Percentiles rank a stretch among this genome's conserved stretches.
These are phyloP conservation scores for Syngnathoides biaculeatus DNA, from an alignment of 2,113 vertebrate species.

Conservation along the genomic window DNA sequence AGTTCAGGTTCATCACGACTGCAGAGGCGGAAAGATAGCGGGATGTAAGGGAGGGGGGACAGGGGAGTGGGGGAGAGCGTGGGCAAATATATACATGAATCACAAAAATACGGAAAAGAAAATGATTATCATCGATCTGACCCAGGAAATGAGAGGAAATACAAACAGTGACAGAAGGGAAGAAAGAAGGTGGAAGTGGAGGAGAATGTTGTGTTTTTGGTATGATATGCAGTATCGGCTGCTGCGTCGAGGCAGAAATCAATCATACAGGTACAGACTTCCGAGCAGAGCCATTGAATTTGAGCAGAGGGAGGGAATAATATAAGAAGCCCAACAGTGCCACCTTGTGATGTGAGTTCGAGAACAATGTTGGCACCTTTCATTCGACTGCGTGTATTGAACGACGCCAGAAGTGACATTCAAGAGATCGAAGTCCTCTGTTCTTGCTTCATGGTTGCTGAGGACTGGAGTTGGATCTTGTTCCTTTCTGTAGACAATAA, in stretches of 20 bases:
- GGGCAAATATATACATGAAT: neutral
- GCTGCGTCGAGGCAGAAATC: too few relatives aligned
- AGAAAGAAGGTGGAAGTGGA: neutral
- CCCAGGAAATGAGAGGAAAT: neutral
- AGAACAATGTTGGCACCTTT: neutral
- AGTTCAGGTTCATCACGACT: slow-evolving; percentile 41
- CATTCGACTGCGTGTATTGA: neutral
- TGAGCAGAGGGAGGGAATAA: neutral
- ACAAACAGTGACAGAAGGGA: slow-evolving; percentile 29
- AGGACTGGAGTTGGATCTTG: slow-evolving; percentile 27
- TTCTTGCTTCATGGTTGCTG: slow-evolving; percentile 32
- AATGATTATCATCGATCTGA: neutral
- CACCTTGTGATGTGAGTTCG: slow-evolving; percentile 47
- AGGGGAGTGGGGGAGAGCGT: neutral
- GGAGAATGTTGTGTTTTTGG: neutral
- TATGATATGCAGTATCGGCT: too few relatives aligned
- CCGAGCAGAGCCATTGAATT: slow-evolving; percentile 14
- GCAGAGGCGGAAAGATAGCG: slow-evolving; percentile 12
- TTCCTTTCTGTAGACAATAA: slow-evolving; percentile 37
- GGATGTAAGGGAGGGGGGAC: neutral
- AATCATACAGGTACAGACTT: too few relatives aligned
- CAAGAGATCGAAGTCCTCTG: slow-evolving; percentile 67
- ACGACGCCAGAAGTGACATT: slow-evolving; percentile 59
- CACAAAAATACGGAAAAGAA: neutral
- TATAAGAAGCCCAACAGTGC: slow-evolving; percentile 47